A percentile compares a stretch with the other conserved stretches of the same genome.
These are phyloP conservation scores for Trididemnum clinides DNA, from an alignment of 23 tunicate species.

Conservation along the genomic window DNA sequence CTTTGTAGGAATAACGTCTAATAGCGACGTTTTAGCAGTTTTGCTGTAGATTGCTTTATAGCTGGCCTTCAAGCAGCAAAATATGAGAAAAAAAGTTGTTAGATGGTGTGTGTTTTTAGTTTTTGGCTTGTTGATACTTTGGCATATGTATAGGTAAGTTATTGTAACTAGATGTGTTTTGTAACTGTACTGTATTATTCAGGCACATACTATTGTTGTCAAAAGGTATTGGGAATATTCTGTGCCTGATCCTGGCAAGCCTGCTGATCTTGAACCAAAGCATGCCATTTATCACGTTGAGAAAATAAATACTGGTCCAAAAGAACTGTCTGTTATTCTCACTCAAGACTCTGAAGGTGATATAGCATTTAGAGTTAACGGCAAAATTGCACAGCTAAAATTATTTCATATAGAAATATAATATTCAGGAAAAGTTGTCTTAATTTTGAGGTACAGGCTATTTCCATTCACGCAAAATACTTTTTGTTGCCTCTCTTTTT, in stretches of 20 bases:
- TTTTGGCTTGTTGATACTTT: background rate
- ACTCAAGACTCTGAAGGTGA: slow-evolving; percentile 60
- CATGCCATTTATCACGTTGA: slow-evolving; percentile 51
- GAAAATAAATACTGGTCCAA: slow-evolving; percentile 41
- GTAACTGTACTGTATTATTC: background rate
- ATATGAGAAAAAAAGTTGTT: too few relatives aligned
- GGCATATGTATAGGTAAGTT: background rate
- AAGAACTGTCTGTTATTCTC: slow-evolving; percentile 50
- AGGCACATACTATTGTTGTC: background rate
- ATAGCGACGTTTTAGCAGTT: too few relatives aligned
- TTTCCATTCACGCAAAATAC: too few relatives aligned
- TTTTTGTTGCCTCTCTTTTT: too few relatives aligned
- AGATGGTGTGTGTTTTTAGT: background rate
- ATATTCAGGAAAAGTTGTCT: too few relatives aligned
- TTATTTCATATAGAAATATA: too few relatives aligned
- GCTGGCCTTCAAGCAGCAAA: too few relatives aligned
- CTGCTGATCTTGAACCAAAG: background rate
- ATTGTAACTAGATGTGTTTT: background rate
- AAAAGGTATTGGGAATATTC: background rate
- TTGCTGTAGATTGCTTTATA: too few relatives aligned
- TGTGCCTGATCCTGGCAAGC: background rate
- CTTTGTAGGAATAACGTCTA: too few relatives aligned
- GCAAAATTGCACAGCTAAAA: too few relatives aligned
- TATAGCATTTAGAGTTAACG: too few relatives aligned
- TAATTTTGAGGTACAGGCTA: too few relatives aligned